Evolutionary conservation across 2,113 vertebrate genomes (phyloP), one percentile per base, ranked within the genome.

Genomic region (Etia nguti): DNA sequence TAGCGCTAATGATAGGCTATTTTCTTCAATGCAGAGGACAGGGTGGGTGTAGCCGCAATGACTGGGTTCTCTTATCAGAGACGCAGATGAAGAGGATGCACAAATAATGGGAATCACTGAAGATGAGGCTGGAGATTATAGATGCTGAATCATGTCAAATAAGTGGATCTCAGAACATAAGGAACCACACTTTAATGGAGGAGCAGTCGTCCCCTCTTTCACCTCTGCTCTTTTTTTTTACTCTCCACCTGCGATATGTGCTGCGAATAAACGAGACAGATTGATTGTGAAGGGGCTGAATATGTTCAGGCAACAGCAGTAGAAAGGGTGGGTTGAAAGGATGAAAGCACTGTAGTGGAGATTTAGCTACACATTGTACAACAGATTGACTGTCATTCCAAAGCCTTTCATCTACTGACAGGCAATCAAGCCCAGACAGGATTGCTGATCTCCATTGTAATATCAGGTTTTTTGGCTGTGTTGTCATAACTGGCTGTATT

Each of bases 321-420:
- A 15, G 48, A 85, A 87, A 80, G 7, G 43, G 18, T 68, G 41
- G 55, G 80, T 73, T 65, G 59, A 86, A 83, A 86, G 50, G 84
- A 88, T 93, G 85, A 92, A 89, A 81, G 87, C 68, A 12, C 24
- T 24, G 82, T 54, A 29, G 12, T 80, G 46, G 75, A 89, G 89
- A 34, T 90, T 84, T 77, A 79, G 81, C 81, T 87, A 24, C 86
- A 87, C 79, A 84, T 88, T 88, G 79, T 93, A 84, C 48, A 79
- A 83, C 89, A 88, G 90, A 92, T 87, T 88, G 75, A 50, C 80
- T 92, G 91, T 90, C 90, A 89, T 82, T 84, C 65, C 65, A 34
- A 85, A 92, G 83, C 79, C 83, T 94, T 93, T 93, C 89, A 90
- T 86, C 85, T 81, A 41, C 50, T 88, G 90, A 90, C 93, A 87